Percentiles rank a stretch among this genome's conserved stretches.
phyloP scores from a whole-genome alignment of 2,888 invertebrate genomes.

The Anoplius nigerrimus region DNA sequence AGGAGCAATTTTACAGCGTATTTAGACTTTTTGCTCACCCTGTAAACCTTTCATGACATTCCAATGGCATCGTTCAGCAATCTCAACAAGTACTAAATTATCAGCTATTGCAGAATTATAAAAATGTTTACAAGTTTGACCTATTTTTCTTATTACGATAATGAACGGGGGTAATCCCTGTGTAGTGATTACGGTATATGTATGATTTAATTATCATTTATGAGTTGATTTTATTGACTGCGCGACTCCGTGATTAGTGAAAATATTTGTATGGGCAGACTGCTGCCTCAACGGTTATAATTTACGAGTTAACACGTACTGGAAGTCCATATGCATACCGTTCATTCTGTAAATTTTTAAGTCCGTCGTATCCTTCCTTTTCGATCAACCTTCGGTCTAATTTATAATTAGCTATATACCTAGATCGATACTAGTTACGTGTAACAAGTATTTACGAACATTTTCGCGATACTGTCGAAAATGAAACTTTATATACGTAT shows the following conservation, averaged over 20 bases:
- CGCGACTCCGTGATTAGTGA: constrained; percentile 10
- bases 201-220: not conserved
- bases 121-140: constrained; percentile 1
- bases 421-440: too few species aligned
- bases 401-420: too few species aligned
- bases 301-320: constrained; percentile 17
- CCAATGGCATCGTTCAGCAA: constrained; percentile 6
- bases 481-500: not conserved
- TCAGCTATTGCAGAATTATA: constrained; percentile 1
- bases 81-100: constrained; percentile 1
- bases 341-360: not conserved
- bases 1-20: constrained; percentile 2
- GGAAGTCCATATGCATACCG: constrained; percentile 6
- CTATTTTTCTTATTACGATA: not conserved
- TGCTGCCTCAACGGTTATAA: not conserved
- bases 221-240: constrained; percentile 15
- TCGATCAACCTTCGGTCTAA: constrained; percentile 20
- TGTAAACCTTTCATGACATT: constrained; percentile 6
- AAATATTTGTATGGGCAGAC: constrained; percentile 9
- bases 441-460: constrained; percentile 23
- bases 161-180: not conserved
- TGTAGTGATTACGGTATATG: constrained; percentile 3
- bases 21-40: constrained; percentile 18
- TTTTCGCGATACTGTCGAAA: constrained; percentile 19
- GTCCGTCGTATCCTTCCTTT: constrained; percentile 4